These are phyloP conservation scores for Eupeodes luniger DNA, from an alignment of 2,888 invertebrate species.

Conservation along the genomic window DNA sequence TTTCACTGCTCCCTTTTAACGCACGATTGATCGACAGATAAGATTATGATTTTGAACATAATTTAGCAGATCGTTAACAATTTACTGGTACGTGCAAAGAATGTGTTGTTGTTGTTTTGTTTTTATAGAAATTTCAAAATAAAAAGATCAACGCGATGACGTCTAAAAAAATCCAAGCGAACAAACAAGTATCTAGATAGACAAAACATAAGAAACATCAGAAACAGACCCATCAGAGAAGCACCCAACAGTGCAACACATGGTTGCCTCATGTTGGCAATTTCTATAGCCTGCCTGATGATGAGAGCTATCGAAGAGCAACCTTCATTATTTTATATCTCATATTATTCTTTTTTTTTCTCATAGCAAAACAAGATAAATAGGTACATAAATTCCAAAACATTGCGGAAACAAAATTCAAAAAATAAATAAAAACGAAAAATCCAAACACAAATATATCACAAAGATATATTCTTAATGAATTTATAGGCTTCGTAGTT, in stretches of 20 bases:
- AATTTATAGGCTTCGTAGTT: constrained; percentile 46
- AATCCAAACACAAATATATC: constrained; percentile 18
- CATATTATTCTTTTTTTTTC: constrained; percentile 40
- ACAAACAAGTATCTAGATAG: neutral
- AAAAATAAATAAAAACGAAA: constrained; percentile 15
- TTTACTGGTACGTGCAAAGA: constrained; percentile 65
- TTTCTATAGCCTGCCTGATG: constrained; percentile 14
- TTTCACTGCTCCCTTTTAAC: constrained; percentile 1
- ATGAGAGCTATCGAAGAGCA: neutral
- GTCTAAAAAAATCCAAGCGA: neutral
- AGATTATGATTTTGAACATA: constrained; percentile 56
- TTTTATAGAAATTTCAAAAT: neutral
- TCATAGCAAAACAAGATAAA: constrained; percentile 52
- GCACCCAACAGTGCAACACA: constrained; percentile 54
- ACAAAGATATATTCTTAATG: constrained; percentile 40
- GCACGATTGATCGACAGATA: constrained; percentile 62
- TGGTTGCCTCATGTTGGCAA: constrained; percentile 53
- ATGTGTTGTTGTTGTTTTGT: neutral
- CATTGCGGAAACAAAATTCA: constrained; percentile 60
- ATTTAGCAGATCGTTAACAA: constrained; percentile 69
- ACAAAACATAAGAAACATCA: neutral
- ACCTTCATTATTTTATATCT: constrained; percentile 28
- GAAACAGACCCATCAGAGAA: too few relatives aligned
- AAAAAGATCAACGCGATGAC: constrained; percentile 37
- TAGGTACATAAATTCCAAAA: constrained; percentile 30